Conservation (phyloP, 2,797 vertebrate genomes). For the Cryptoprocta ferox region DNA sequence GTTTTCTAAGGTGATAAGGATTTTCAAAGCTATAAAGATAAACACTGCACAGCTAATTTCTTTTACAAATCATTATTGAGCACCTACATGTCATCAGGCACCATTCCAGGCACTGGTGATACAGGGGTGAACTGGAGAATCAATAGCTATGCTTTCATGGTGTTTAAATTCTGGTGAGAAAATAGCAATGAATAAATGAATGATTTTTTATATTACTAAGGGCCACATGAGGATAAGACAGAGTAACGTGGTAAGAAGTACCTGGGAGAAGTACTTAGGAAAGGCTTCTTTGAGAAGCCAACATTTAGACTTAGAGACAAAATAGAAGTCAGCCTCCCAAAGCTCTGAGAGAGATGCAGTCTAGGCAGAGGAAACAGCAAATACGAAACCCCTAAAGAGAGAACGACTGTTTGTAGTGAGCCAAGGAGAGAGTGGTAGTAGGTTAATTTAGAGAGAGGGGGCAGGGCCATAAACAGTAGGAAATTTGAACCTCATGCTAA, state of each 20-base stretch:
- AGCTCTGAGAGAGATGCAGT: neutral
- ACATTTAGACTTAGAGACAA: neutral
- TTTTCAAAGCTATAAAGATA: neutral
- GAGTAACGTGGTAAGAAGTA: neutral
- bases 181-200: neutral
- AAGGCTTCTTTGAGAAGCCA: neutral
- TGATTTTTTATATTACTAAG: neutral
- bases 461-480: neutral
- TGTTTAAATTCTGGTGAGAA: slow-evolving; percentile 2
- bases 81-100: neutral
- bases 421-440: neutral
- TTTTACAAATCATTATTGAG: neutral
- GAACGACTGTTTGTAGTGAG: neutral
- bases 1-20: neutral
- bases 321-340: neutral
- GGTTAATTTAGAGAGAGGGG: neutral
- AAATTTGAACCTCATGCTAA: slow-evolving; percentile 17
- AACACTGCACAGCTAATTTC: neutral
- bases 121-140: neutral
- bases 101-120: neutral
- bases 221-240: neutral
- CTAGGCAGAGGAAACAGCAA: neutral
- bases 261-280: neutral
- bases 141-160: neutral
- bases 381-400: neutral